Base-by-base conservation (phyloP, 1,140 invertebrate species). In the Luehdorfia chinensis region DNA sequence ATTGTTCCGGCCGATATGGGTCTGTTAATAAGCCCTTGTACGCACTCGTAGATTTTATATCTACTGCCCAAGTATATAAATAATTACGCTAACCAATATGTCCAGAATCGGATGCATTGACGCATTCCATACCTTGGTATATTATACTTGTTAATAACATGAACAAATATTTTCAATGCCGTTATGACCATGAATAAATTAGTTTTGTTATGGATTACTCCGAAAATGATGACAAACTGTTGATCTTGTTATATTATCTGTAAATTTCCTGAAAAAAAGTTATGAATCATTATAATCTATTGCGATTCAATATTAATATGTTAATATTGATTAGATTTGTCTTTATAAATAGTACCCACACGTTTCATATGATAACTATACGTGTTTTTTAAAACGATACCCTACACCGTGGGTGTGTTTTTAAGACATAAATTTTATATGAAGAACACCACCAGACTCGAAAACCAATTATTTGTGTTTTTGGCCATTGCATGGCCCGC, bases 181-280 rank as follows among this genome's bases (percentile, higher is more conserved):
- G 78, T 73, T 66, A 74, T 73, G 78, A 58, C 78, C 76, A 64
- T 85, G 81, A 74, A 71, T 70, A 25, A 59, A 50, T 61, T 63
- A 57, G 53, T 61, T 64, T 60, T 68, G 59, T 75, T 71, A 61
- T 55, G 66, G 37, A 68, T 54, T 71, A 58, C 52, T 48, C 49
- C 58, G 31, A 59, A 73, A 65, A 59, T 47, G 55, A 33, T 50
- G 47, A 59, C 32, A 53, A 49, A 59, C 37, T 27, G 2, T 39
- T 50, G 13, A 55, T 56, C 60, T 58, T 46, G 6, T 27, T 2
- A 7, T 27, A 34, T 25, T 9, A 7, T 34, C 5, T 16, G 9
- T 32, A 31, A 30, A 41, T 19, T 48, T 37, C 14, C 18, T 37
- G 4, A 21, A 36, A 27, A 36, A 8, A 28, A n/a, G n/a, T 33